Conservation (phyloP, 2,888 invertebrate genomes). For the Herminia tarsipennalis region DNA sequence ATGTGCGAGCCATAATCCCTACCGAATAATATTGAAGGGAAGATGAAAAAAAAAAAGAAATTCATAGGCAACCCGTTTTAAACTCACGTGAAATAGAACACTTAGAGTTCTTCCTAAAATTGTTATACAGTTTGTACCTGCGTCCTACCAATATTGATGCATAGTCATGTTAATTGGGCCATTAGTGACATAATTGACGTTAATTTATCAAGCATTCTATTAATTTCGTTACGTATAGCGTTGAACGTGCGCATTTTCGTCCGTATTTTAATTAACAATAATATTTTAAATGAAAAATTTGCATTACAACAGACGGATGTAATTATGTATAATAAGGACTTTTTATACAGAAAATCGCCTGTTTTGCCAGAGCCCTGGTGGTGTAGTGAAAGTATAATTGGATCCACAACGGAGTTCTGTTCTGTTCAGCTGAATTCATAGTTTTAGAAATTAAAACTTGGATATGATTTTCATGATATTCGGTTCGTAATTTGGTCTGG, state of each 20-base stretch:
- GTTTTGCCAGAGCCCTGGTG: background rate
- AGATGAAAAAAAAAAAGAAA: too few relatives aligned
- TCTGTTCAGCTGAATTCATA: too few relatives aligned
- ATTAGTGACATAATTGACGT: slow-evolving; percentile 24
- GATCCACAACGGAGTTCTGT: too few relatives aligned
- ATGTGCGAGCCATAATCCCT: too few relatives aligned
- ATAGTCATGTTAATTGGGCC: slow-evolving; percentile 16
- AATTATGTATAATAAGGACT: slow-evolving; percentile 15
- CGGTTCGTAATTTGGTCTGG: too few relatives aligned
- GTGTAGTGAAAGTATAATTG: slow-evolving; percentile 5
- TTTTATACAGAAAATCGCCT: slow-evolving; percentile 13
- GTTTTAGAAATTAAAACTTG: too few relatives aligned
- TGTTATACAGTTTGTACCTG: too few relatives aligned
- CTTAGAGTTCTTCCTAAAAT: too few relatives aligned
- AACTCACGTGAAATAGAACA: too few relatives aligned
- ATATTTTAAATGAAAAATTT: slow-evolving; percentile 27
- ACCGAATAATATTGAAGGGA: too few relatives aligned
- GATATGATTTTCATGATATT: too few relatives aligned
- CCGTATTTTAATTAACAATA: slow-evolving; percentile 20
- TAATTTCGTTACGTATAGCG: slow-evolving; percentile 21
- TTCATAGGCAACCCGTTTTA: too few relatives aligned
- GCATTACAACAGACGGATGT: slow-evolving; percentile 9
- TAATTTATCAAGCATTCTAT: slow-evolving; percentile 20
- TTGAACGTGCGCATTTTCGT: slow-evolving; percentile 5
- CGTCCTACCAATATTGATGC: slow-evolving; percentile 12